Conservation (phyloP, 2,888 invertebrate genomes). For the Parnassius glacialis region DNA sequence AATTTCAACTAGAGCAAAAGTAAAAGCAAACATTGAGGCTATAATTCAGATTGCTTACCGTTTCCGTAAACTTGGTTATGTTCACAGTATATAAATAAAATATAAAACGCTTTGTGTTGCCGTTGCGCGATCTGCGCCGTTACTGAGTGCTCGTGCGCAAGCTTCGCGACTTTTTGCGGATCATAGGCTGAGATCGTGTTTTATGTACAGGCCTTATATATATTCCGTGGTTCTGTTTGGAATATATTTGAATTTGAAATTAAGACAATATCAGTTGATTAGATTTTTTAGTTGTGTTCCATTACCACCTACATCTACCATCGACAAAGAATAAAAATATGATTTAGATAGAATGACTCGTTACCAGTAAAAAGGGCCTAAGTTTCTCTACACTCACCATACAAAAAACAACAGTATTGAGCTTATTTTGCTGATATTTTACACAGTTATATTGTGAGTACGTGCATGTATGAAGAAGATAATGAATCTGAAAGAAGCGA, state of each 20-base stretch:
- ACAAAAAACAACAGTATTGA: no score
- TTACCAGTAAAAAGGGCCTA: no score
- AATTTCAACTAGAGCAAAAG: neutral
- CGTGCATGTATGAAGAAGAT: no score
- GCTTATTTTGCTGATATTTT: no score
- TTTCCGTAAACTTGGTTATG: neutral
- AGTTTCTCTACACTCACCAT: no score
- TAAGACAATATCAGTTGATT: no score
- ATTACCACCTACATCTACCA: no score
- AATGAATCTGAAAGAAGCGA: no score
- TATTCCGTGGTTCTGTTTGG: neutral
- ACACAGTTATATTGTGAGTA: no score
- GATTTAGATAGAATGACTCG: no score
- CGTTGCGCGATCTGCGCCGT: slow-evolving; percentile 29
- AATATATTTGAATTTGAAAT: neutral
- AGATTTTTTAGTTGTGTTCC: no score
- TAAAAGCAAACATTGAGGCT: neutral
- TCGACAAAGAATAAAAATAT: no score
- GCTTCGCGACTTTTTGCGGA: slow-evolving; percentile 28
- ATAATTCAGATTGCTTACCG: slow-evolving; percentile 11
- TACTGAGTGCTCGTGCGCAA: slow-evolving; percentile 30
- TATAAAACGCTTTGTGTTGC: slow-evolving; percentile 17
- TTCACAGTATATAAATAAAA: slow-evolving; percentile 2
- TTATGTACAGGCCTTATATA: slow-evolving; percentile 11
- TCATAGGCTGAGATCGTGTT: slow-evolving; percentile 15